Percentiles rank a stretch among this genome's conserved stretches.
phyloP scores from a whole-genome alignment of 2,797 vertebrate species.

The Molossus alvarezi region DNA sequence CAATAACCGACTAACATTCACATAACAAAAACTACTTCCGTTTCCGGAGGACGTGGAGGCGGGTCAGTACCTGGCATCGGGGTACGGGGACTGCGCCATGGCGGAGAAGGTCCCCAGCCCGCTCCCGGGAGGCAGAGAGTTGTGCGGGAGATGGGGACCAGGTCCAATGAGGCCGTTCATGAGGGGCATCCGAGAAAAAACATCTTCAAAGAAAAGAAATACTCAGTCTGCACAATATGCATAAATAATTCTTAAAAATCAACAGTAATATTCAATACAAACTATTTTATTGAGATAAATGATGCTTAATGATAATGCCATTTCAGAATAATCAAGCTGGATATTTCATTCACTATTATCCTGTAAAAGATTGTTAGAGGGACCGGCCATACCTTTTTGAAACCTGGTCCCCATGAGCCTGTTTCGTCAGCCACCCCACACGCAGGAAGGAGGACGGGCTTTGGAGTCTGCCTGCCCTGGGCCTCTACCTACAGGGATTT shows the following conservation, averaged over 20 bases:
- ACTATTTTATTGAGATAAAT: no score
- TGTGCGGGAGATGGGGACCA: constrained; percentile 93
- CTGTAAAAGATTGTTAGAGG: not conserved
- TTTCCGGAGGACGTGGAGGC: not conserved
- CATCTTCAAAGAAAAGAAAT: constrained; percentile 88
- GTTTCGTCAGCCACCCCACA: not conserved
- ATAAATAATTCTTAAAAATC: not conserved
- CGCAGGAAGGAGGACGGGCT: not conserved
- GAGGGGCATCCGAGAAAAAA: constrained; percentile 96
- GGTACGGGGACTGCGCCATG: constrained; percentile 94
- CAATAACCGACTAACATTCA: not conserved
- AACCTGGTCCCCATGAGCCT: not conserved
- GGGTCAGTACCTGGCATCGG: constrained; percentile 94
- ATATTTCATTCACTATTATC: not conserved
- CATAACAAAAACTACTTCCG: not conserved
- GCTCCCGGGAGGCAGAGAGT: constrained; percentile 92
- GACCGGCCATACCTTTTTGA: not conserved
- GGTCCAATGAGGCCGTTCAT: constrained; percentile 97
- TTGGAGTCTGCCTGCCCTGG: not conserved
- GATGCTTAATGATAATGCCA: not conserved
- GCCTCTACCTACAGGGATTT: not conserved
- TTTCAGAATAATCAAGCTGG: not conserved
- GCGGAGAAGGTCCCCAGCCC: constrained; percentile 94
- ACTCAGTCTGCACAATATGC: not conserved
- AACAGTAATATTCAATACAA: constrained; percentile 15